These are phyloP conservation scores for Spea multiplicata DNA, from an alignment of 2,113 vertebrate genomes.

Conservation along the genomic window DNA sequence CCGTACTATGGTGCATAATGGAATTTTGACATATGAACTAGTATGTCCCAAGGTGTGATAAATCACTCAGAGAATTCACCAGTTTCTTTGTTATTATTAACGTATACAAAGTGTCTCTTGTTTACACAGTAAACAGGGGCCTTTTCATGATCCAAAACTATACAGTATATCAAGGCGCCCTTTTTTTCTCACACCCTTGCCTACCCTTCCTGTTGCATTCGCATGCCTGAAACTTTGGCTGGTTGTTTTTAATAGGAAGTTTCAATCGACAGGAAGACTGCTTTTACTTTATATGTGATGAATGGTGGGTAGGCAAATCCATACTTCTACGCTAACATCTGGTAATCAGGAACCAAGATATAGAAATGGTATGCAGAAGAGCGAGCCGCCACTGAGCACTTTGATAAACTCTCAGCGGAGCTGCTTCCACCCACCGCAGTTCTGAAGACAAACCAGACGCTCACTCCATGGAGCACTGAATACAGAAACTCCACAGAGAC, in stretches of 20 bases:
- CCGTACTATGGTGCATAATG: no score
- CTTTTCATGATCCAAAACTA: no score
- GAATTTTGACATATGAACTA: no score
- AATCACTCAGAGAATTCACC: no score
- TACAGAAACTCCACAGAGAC: slow-evolving; percentile 8
- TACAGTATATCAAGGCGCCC: no score
- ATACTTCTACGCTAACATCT: slow-evolving; percentile 12
- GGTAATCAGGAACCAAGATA: slow-evolving; percentile 15
- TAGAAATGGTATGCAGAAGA: slow-evolving; percentile 1
- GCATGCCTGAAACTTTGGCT: slow-evolving; percentile 9
- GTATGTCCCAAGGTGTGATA: no score
- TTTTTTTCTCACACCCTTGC: no score
- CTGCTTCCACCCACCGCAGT: slow-evolving; percentile 10
- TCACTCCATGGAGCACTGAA: not conserved
- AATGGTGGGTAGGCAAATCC: slow-evolving; percentile 1
- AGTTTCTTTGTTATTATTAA: no score
- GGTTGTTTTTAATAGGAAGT: slow-evolving; percentile 18
- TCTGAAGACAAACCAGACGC: slow-evolving; percentile 7
- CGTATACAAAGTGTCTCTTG: no score
- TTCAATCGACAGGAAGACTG: slow-evolving; percentile 20
- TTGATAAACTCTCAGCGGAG: slow-evolving; percentile 28
- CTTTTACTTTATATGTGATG: slow-evolving; percentile 18
- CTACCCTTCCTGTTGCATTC: not conserved
- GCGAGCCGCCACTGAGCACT: slow-evolving; percentile 18
- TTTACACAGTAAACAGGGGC: no score